Base-by-base conservation (phyloP, 2,797 vertebrate species). In the Lepilemur septentrionalis region DNA sequence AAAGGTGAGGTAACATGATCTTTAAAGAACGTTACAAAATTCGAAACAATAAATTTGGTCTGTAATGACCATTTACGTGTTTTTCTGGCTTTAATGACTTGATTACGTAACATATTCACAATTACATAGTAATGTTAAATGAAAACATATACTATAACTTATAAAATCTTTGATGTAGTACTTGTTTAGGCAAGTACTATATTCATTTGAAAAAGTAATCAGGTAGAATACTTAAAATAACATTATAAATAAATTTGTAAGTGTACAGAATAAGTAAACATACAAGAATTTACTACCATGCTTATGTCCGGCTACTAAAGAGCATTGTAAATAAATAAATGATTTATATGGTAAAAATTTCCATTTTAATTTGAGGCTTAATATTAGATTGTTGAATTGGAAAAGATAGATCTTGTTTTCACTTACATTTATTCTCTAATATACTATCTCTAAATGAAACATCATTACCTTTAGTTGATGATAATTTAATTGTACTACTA, bases 1-100 rank as follows among this genome's bases (percentile, higher is more conserved):
- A 94, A 75, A 91, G 25, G 73, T 81, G 57, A 94, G 32, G 61
- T 28, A 65, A 10, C 90, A 55, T 28, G 35, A 79, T 70, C 25
- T 76, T 90, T 88, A 94, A 25, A 92, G 55, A 95, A 57, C 73
- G 22, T 32, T 87, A n/a, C 41, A 80, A 57, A 78, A 84, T 67
- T 91, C n/a, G 23, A 67, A 82, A 41, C 30, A 69, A 30, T 80
- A 76, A 86, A 80, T 91, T 69, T 85, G 52, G 0, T 20, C 25
- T 85, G 4, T 55, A 61, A 96, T 91, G 8, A 92, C 69, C 6
- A 41, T 13, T 75, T 86, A 61, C 52, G 18, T 43, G 17, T 70
- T 61, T 84, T 73, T 73, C 57, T 78, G 3, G 18, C 12, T 84
- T 89, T 94, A 90, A 69, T 87, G 70, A 59, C 25, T 35, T 70